A percentile compares a stretch with the other conserved stretches of the same genome.
These are phyloP conservation scores for Sialis lutaria DNA, from an alignment of 2,888 invertebrate genomes.

Conservation along the genomic window DNA sequence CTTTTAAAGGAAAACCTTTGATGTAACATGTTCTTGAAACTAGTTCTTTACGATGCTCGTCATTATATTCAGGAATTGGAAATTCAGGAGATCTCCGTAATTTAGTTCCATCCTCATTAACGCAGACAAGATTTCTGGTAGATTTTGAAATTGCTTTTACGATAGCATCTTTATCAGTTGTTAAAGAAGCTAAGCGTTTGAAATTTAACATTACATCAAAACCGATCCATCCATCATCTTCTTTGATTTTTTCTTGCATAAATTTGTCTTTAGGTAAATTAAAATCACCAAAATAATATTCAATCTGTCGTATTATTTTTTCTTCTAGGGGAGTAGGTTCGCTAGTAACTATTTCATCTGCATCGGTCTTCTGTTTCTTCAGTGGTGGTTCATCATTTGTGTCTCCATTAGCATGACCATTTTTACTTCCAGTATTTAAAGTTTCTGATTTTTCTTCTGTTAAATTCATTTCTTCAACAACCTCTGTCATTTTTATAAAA, in stretches of 20 bases:
- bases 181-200: constrained; percentile 62
- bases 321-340: constrained; percentile 25
- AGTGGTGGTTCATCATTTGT: too few species aligned
- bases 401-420: too few species aligned
- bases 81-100: constrained; percentile 54
- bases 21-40: constrained; percentile 64
- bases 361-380: not conserved
- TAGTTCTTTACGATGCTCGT: constrained; percentile 65
- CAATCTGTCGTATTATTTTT: constrained; percentile 49
- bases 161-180: constrained; percentile 51
- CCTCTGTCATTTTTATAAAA: too few species aligned
- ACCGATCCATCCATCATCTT: constrained; percentile 85
- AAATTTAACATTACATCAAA: constrained; percentile 72
- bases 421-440: too few species aligned
- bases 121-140: constrained; percentile 50
- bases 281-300: constrained; percentile 64
- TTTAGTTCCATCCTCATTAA: constrained; percentile 37
- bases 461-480: too few species aligned
- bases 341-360: not conserved
- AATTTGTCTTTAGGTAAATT: constrained; percentile 89
- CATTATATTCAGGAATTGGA: constrained; percentile 69
- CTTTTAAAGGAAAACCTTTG: constrained; percentile 66
- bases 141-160: constrained; percentile 58
- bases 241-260: constrained; percentile 64
- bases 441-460: too few species aligned